Conservation (phyloP, 2,797 vertebrate genomes). For the Malurus leucopterus region DNA sequence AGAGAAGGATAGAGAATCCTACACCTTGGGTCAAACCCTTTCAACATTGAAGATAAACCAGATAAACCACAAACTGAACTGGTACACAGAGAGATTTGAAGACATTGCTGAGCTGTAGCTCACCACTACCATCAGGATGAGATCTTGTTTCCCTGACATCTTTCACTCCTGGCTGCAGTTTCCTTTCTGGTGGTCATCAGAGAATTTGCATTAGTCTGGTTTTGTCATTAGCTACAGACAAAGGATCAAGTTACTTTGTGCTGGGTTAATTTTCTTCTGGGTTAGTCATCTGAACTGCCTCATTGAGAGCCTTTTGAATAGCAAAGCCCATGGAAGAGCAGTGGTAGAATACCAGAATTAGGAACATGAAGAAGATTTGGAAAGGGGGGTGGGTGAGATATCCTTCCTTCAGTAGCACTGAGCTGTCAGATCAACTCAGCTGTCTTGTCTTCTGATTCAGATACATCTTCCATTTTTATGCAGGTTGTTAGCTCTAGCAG, state of each 20-base stretch:
- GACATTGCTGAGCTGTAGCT: not conserved
- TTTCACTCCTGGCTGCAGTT: not conserved
- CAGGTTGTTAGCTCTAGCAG: conserved; percentile 2
- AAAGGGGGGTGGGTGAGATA: not conserved
- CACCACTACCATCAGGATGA: not conserved
- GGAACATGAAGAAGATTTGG: not conserved
- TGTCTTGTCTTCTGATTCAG: conserved; percentile 21
- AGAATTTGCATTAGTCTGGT: not conserved
- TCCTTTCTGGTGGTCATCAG: not conserved
- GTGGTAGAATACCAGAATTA: not conserved
- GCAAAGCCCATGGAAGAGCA: not conserved
- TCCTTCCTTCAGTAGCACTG: not conserved
- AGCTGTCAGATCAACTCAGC: conserved; percentile 22
- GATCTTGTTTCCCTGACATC: not conserved
- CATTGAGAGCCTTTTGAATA: not conserved
- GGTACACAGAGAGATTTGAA: not conserved
- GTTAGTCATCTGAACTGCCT: not conserved
- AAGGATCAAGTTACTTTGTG: not conserved
- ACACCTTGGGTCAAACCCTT: not conserved
- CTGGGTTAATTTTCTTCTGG: not conserved
- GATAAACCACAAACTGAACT: not conserved
- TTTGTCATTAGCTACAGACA: not conserved
- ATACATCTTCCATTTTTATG: conserved; percentile 6
- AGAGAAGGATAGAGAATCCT: not conserved
- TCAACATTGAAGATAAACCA: not conserved